Percentiles rank a stretch among this genome's conserved stretches.
Conservation (phyloP, 2,888 invertebrate genomes). For the Hyles lineata region DNA sequence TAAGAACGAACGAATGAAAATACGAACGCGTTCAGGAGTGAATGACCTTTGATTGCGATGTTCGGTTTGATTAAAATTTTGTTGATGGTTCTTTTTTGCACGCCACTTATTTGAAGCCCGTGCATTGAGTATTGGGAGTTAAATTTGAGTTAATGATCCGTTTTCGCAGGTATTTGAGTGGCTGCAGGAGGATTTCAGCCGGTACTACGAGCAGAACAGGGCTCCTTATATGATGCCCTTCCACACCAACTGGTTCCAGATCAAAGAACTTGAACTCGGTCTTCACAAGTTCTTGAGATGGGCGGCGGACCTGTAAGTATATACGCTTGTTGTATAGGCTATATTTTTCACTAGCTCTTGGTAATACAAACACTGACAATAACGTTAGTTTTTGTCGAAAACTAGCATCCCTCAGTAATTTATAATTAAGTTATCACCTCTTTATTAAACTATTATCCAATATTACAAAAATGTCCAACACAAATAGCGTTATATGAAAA, state of each 20-base stretch:
- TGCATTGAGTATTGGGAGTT: conserved; percentile 29
- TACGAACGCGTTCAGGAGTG: conserved; percentile 9
- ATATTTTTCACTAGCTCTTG: too few relatives aligned
- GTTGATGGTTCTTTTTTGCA: conserved; percentile 26
- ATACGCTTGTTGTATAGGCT: background rate
- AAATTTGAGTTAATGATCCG: conserved; percentile 30
- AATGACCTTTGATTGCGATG: conserved; percentile 9
- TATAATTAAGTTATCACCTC: background rate
- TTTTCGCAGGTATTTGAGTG: conserved; percentile 90
- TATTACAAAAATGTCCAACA: background rate
- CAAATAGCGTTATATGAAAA: background rate
- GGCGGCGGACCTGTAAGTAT: conserved; percentile 85
- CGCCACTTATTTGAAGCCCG: conserved; percentile 29
- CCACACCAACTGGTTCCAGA: conserved; percentile 98
- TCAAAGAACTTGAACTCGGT: conserved; percentile 92
- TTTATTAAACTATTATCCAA: background rate
- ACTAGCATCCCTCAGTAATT: too few relatives aligned
- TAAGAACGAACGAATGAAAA: background rate
- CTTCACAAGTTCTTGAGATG: conserved; percentile 94
- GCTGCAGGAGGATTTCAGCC: conserved; percentile 94
- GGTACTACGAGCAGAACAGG: conserved; percentile 93
- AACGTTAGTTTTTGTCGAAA: background rate
- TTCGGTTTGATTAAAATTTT: conserved; percentile 15
- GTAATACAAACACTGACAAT: too few relatives aligned
- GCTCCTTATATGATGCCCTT: conserved; percentile 98